Conservation (phyloP, 1,140 invertebrate genomes). For the Stenopsyche tienmushanensis region DNA sequence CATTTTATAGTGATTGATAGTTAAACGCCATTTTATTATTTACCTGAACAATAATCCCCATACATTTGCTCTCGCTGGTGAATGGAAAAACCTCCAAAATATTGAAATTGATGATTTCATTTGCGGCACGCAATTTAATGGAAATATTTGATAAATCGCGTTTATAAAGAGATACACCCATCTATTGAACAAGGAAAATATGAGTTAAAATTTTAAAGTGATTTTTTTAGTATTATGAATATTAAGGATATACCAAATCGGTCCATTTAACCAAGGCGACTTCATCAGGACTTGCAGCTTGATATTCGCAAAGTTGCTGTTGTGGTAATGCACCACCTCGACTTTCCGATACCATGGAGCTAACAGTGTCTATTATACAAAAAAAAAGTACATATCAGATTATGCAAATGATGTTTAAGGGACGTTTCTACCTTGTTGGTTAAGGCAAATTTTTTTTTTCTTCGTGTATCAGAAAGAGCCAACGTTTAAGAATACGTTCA, state of each 20-base stretch:
- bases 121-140: constrained; percentile 71
- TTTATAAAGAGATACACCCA: constrained; percentile 52
- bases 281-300: constrained; percentile 97
- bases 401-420: no score
- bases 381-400: background rate
- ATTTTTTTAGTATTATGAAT: background rate
- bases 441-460: no score
- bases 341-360: constrained; percentile 64
- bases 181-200: constrained; percentile 42
- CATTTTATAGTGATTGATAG: background rate
- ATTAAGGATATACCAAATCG: constrained; percentile 59
- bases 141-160: constrained; percentile 52
- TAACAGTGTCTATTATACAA: constrained; percentile 49
- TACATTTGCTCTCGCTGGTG: constrained; percentile 96
- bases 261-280: constrained; percentile 80
- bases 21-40: background rate
- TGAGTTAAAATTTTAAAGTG: background rate
- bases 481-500: no score
- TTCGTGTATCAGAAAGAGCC: no score
- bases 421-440: no score
- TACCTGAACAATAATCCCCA: constrained; percentile 97
- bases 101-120: constrained; percentile 75
- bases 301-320: constrained; percentile 70
- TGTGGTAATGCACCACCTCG: constrained; percentile 52
- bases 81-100: constrained; percentile 98